These are phyloP conservation scores for Ctenodactylus gundi DNA, from an alignment of 2,113 vertebrate species.

Conservation along the genomic window DNA sequence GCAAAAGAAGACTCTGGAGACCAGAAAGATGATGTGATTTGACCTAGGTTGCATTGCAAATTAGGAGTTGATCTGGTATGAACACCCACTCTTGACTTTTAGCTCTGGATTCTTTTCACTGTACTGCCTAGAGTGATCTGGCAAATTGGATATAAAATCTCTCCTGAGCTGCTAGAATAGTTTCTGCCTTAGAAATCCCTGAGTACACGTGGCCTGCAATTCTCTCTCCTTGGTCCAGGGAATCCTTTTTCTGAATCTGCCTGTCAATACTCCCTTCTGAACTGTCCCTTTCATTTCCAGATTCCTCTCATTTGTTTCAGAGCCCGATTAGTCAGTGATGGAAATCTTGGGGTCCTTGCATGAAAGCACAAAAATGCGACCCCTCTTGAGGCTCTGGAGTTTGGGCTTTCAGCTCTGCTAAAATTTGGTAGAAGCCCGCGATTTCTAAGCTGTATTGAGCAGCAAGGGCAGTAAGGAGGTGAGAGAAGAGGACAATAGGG, in stretches of 20 bases:
- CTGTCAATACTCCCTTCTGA: neutral
- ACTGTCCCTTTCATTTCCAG: neutral
- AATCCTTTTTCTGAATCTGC: neutral
- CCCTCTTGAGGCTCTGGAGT: neutral
- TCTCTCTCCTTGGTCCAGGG: neutral
- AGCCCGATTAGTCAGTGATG: neutral
- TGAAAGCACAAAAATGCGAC: neutral
- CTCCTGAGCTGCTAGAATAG: neutral
- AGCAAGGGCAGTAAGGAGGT: neutral
- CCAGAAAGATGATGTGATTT: conserved; percentile 53
- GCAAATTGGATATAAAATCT: neutral
- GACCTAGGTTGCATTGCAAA: conserved; percentile 63
- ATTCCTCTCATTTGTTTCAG: neutral
- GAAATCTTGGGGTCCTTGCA: neutral
- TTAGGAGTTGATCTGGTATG: conserved; percentile 40
- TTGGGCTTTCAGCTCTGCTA: neutral
- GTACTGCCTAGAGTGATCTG: neutral
- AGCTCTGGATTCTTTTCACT: conserved; percentile 35
- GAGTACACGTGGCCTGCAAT: neutral
- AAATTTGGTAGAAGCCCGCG: neutral
- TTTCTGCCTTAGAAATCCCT: neutral
- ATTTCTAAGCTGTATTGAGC: neutral
- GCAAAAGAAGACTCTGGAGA: conserved; percentile 45
- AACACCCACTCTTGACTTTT: conserved; percentile 64
- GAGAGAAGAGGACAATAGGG: neutral